phyloP scores from a whole-genome alignment of 2,113 vertebrate genomes.

The Eulacestoma nigropectus region DNA sequence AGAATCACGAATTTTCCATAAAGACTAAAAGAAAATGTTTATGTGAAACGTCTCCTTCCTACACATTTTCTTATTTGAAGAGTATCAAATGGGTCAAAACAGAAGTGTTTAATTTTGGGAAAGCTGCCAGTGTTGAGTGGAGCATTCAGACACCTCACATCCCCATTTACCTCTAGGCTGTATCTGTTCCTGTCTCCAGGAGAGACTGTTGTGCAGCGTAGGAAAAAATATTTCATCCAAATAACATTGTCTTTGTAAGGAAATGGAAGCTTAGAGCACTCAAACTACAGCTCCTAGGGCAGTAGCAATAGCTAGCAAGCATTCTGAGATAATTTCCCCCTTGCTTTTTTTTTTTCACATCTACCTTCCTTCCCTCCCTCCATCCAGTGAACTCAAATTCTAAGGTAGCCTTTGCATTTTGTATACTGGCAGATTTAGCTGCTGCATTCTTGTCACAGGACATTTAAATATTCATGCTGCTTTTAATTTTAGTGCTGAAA shows the following conservation, averaged over 20 bases:
- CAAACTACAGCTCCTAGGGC: not conserved
- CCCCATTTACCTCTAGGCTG: not conserved
- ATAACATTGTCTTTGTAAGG: not conserved
- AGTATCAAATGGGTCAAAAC: not conserved
- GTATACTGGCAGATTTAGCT: not conserved
- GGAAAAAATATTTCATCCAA: not conserved
- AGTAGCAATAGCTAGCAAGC: not conserved
- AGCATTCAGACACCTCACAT: not conserved
- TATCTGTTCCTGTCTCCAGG: constrained; percentile 29
- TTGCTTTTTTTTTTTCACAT: not conserved
- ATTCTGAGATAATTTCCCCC: not conserved
- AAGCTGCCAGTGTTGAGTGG: not conserved
- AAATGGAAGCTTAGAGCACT: not conserved
- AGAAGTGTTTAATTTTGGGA: not conserved
- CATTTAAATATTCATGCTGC: constrained; percentile 13
- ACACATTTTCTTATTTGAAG: not conserved
- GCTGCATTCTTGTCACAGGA: not conserved
- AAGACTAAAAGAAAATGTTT: not conserved
- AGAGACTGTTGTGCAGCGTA: not conserved
- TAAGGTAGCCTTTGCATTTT: constrained; percentile 19
- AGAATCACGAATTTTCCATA: not conserved
- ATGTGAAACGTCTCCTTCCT: not conserved
- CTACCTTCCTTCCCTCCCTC: not conserved
- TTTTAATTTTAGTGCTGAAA: constrained; percentile 22
- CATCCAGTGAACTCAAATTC: not conserved